Conservation (phyloP, 2,113 vertebrate genomes). For the Neotoma lepida region DNA sequence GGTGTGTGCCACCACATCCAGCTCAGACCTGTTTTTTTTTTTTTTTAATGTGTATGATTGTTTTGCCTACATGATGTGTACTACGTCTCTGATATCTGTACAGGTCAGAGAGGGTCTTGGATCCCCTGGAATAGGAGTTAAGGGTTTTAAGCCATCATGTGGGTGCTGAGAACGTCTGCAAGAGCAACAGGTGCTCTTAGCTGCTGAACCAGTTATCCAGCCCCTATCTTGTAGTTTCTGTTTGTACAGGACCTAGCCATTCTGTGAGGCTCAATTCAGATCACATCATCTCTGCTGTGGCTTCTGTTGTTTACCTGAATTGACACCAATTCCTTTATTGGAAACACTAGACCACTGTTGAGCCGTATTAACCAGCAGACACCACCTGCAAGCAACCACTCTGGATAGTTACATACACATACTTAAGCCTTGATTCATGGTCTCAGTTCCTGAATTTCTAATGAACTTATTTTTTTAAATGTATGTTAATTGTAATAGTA, state of each 20-base stretch:
- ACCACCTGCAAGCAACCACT: background rate
- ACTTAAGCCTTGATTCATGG: slow-evolving; percentile 6
- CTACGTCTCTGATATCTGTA: background rate
- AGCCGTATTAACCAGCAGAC: background rate
- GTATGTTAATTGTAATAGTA: background rate
- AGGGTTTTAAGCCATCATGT: background rate
- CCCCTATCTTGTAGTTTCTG: background rate
- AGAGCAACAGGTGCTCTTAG: too few species aligned
- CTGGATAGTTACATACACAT: background rate
- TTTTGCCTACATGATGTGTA: background rate
- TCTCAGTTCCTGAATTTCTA: background rate
- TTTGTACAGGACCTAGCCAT: background rate
- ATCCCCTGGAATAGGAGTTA: background rate
- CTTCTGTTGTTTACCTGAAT: background rate
- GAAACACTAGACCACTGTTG: background rate
- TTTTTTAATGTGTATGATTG: background rate
- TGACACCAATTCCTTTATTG: background rate
- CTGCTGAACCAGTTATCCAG: background rate
- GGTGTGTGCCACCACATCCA: background rate
- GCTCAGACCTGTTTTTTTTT: background rate
- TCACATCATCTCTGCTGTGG: background rate
- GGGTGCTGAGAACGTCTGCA: background rate
- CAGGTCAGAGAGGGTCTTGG: background rate
- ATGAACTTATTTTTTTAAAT: background rate
- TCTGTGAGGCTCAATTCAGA: background rate